phyloP scores from a whole-genome alignment of 2,888 invertebrate genomes.

The Lucinisca nassula region DNA sequence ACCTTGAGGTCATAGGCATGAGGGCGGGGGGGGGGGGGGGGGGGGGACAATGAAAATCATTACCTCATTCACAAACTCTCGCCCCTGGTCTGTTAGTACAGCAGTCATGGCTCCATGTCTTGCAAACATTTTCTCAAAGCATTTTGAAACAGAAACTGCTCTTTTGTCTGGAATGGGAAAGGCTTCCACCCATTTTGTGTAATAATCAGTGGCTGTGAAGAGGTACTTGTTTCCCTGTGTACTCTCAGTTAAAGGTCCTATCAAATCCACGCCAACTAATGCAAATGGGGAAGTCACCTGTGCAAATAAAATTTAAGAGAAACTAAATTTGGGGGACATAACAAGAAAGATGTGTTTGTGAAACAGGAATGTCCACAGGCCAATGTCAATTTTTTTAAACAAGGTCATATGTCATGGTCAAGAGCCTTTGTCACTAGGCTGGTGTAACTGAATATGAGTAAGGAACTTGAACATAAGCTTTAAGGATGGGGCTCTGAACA shows the following conservation, averaged over 20 bases:
- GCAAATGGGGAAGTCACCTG: constrained; percentile 32
- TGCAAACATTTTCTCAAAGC: constrained; percentile 31
- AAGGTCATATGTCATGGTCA: no score
- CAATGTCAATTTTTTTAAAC: no score
- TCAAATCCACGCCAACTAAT: constrained; percentile 49
- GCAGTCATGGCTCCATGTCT: constrained; percentile 53
- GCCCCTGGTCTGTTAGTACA: constrained; percentile 46
- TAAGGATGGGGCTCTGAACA: no score
- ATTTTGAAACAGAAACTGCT: constrained; percentile 35
- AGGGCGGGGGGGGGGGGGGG: no score
- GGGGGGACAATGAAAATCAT: no score
- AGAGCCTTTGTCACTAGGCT: no score
- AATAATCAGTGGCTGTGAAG: constrained; percentile 55
- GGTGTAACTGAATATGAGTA: no score
- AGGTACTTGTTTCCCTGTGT: constrained; percentile 37
- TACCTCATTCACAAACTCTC: constrained; percentile 53
- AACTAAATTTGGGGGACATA: no score
- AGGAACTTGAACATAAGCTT: no score
- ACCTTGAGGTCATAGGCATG: no score
- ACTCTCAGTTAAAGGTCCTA: constrained; percentile 43
- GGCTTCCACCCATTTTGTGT: constrained; percentile 57
- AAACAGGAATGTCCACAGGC: no score
- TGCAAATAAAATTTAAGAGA: neutral
- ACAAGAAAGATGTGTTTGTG: no score
- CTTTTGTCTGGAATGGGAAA: constrained; percentile 45